phyloP scores from a whole-genome alignment of 2,888 invertebrate species.

The Didymodactylos carnosus region DNA sequence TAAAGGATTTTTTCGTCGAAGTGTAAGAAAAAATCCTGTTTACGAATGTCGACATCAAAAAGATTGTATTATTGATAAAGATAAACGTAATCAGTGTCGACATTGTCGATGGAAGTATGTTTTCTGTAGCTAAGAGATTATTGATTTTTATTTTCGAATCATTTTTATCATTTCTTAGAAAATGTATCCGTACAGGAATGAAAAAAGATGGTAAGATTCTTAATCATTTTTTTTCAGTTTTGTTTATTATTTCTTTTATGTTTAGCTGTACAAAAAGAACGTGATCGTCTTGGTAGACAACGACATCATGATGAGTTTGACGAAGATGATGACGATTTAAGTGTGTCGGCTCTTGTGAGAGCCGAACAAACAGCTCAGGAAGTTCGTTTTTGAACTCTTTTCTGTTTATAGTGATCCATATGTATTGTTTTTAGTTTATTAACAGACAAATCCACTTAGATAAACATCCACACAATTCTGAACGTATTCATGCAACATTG shows the following conservation, averaged over 20 bases:
- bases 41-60: conserved; percentile 82
- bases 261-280: conserved; percentile 86
- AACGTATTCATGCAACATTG: conserved; percentile 3
- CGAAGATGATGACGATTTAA: neutral
- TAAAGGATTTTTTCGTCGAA: conserved; percentile 48
- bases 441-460: neutral
- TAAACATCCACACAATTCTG: neutral
- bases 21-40: conserved; percentile 62
- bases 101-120: conserved; percentile 49
- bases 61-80: conserved; percentile 81
- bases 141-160: neutral
- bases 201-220: conserved; percentile 43
- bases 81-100: conserved; percentile 86
- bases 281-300: conserved; percentile 64
- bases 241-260: conserved; percentile 19
- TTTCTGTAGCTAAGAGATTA: too few relatives aligned
- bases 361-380: neutral
- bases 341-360: neutral
- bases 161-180: conserved; percentile 42
- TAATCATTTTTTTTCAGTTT: neutral
- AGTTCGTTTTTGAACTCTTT: too few relatives aligned
- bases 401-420: neutral
- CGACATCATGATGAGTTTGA: neutral
- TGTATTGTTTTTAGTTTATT: neutral
- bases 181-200: conserved; percentile 95